phyloP scores from a whole-genome alignment of 2,797 vertebrate species.

The Phataginus tetradactyla region DNA sequence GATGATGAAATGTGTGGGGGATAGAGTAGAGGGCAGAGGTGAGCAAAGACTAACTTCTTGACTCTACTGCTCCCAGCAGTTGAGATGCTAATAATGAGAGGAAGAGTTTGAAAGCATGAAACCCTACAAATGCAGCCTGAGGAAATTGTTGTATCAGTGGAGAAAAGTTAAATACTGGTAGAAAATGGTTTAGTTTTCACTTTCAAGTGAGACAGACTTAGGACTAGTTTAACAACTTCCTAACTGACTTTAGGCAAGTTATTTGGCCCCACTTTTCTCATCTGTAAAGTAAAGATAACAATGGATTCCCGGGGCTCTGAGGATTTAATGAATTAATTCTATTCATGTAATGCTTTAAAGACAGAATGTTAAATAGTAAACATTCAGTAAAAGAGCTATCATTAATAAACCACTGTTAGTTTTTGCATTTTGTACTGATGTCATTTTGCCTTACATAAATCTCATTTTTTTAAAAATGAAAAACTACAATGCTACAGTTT shows the following conservation, averaged over 20 bases:
- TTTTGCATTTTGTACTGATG: slow-evolving; percentile 26
- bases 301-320: not conserved
- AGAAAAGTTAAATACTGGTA: not conserved
- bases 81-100: slow-evolving; percentile 30
- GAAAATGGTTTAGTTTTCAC: not conserved
- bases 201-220: not conserved
- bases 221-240: not conserved
- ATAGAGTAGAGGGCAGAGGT: not conserved
- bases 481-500: not conserved
- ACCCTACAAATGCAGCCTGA: not conserved
- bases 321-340: not conserved
- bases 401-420: not conserved
- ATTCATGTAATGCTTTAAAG: not conserved
- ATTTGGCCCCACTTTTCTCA: not conserved
- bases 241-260: not conserved
- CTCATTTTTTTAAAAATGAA: not conserved
- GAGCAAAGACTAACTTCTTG: not conserved
- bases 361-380: not conserved
- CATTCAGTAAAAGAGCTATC: not conserved
- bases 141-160: not conserved
- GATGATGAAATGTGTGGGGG: not conserved
- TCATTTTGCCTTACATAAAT: not conserved
- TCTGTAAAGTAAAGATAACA: slow-evolving; percentile 23
- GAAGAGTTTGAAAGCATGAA: not conserved
- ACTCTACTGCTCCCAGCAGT: not conserved